Percentiles rank a stretch among this genome's conserved stretches.
Conservation (phyloP, 1,140 invertebrate species). For the Brachionus koreanus region DNA sequence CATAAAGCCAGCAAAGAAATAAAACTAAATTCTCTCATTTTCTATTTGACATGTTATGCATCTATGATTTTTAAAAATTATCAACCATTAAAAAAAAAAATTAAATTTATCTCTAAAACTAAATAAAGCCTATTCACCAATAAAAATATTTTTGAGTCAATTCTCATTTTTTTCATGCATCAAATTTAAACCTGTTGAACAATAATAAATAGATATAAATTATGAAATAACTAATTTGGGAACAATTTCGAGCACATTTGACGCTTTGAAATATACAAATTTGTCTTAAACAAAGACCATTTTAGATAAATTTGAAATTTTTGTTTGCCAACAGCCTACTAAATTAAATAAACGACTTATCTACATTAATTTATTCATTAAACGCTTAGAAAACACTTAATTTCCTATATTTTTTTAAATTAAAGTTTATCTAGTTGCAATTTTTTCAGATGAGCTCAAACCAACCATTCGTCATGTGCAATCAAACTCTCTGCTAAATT, state of each 20-base stretch:
- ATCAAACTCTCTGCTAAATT: background rate
- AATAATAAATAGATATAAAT: background rate
- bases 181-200: background rate
- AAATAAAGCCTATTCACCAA: background rate
- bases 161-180: background rate
- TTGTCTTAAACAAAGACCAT: background rate
- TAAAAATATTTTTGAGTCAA: background rate
- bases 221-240: background rate
- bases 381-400: background rate
- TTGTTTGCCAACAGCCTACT: background rate
- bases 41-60: conserved; percentile 29
- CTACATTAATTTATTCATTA: background rate
- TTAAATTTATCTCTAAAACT: background rate
- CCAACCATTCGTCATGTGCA: background rate
- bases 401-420: background rate
- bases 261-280: background rate
- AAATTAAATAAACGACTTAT: background rate
- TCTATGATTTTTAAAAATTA: conserved; percentile 7
- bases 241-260: background rate
- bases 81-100: background rate
- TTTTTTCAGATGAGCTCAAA: background rate
- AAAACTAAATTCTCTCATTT: background rate
- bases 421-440: background rate
- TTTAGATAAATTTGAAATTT: background rate
- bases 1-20: background rate